Evolutionary conservation across 2,888 invertebrate species (phyloP), one percentile per base, ranked within the genome.

Genomic region (Helicoverpa assulta): DNA sequence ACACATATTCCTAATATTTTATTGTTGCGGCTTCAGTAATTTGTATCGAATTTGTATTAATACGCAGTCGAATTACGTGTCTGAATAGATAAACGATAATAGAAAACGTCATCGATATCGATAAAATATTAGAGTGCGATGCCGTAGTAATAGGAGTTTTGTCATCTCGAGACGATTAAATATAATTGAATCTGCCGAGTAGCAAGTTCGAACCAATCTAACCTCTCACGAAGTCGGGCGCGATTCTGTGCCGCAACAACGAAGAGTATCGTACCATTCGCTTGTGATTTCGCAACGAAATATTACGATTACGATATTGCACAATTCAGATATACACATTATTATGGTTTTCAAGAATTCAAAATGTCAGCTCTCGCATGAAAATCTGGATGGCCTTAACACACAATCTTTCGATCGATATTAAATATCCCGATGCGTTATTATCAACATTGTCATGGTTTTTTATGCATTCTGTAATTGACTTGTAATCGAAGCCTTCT

Each of bases 111-210:
- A 81, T 83, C 82, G 84, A 85, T 82, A 80, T 84, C 81, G 83
- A 85, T 87, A 81, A 85, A 84, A 82, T 81, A 83, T 78, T 80
- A 71, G 63, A 76, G 75, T 59, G 67, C 73, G 74, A 70, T 80
- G 77, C 76, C 73, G 77, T 70, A 83, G 81, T 84, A 85, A 88
- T 89, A 75, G 78, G 79, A 85, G 88, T 91, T 91, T 92, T 92
- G 91, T 92, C 90, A 91, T 92, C 88, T 85, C 82, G 83, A 81
- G 83, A 84, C 89, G 86, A 90, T 91, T 90, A 89, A 89, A 90
- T 86, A 85, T 92, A 93, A 93, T 92, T 91, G 92, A 93, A 92
- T 91, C 86, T 85, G 83, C 84, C 82, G 85, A 88, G 88, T 84
- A 83, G 89, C 88, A 86, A 85, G 86, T 87, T 89, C 83, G 87